Conservation (phyloP, 2,797 vertebrate genomes). For the Semotilus atromaculatus region DNA sequence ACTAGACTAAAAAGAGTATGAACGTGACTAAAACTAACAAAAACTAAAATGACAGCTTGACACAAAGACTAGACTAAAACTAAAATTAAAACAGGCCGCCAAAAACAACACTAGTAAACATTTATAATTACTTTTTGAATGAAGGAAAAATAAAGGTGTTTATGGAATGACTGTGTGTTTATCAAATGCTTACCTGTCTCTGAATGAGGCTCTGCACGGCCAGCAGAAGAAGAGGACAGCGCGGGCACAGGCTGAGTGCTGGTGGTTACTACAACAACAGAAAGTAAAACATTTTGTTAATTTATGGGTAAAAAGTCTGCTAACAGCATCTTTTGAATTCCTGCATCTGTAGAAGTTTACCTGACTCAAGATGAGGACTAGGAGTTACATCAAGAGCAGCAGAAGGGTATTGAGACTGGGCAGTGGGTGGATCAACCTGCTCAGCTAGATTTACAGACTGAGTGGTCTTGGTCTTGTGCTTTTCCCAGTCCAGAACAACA, state of each 20-base stretch:
- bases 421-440: no score
- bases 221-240: constrained; percentile 12
- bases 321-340: no score
- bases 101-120: no score
- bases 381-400: neutral
- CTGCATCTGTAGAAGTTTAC: no score
- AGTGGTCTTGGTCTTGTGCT: constrained; percentile 20
- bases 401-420: no score
- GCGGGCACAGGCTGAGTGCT: neutral
- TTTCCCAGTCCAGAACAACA: constrained; percentile 45
- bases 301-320: no score
- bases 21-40: no score
- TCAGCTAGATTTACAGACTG: neutral
- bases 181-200: constrained; percentile 9
- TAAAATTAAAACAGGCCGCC: no score
- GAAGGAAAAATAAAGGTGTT: neutral
- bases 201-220: neutral
- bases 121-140: neutral
- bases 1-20: no score
- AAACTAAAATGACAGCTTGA: no score
- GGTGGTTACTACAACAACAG: constrained; percentile 21
- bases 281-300: neutral
- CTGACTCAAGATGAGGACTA: neutral
- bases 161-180: neutral
- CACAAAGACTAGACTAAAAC: no score